phyloP scores from a whole-genome alignment of 2,797 vertebrate species.

The Chiloscyllium punctatum region DNA sequence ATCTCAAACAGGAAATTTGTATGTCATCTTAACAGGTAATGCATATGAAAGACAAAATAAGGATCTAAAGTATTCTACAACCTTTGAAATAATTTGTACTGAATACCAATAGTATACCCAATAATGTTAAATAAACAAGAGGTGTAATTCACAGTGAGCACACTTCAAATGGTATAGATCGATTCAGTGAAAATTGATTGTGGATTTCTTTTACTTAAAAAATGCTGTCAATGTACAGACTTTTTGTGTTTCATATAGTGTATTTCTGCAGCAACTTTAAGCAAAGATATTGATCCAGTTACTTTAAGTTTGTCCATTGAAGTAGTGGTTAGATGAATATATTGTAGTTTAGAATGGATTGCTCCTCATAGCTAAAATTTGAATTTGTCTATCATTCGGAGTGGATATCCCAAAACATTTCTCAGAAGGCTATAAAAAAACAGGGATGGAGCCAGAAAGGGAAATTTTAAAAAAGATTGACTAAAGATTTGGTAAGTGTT shows the following conservation, averaged over 20 bases:
- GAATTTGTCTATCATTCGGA: background rate
- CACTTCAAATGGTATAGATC: background rate
- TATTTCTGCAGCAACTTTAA: background rate
- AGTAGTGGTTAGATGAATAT: background rate
- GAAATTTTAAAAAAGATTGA: background rate
- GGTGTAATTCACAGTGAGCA: background rate
- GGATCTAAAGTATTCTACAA: background rate
- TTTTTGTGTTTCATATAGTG: background rate
- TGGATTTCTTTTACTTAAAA: background rate
- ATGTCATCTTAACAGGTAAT: background rate
- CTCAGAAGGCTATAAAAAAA: background rate
- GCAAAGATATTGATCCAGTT: background rate
- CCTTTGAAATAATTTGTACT: background rate
- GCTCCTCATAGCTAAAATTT: background rate
- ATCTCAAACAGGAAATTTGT: background rate
- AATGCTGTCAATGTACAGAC: background rate
- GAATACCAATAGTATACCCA: background rate
- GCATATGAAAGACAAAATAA: background rate
- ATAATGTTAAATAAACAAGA: background rate
- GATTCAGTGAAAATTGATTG: background rate
- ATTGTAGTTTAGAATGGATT: background rate
- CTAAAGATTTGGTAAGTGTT: too few species aligned
- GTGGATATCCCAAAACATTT: background rate
- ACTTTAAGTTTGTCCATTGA: background rate
- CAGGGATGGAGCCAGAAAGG: background rate